Evolutionary conservation across 2,797 vertebrate species (phyloP), one percentile per base, ranked within the genome.

Genomic region (Salarias fasciatus): DNA sequence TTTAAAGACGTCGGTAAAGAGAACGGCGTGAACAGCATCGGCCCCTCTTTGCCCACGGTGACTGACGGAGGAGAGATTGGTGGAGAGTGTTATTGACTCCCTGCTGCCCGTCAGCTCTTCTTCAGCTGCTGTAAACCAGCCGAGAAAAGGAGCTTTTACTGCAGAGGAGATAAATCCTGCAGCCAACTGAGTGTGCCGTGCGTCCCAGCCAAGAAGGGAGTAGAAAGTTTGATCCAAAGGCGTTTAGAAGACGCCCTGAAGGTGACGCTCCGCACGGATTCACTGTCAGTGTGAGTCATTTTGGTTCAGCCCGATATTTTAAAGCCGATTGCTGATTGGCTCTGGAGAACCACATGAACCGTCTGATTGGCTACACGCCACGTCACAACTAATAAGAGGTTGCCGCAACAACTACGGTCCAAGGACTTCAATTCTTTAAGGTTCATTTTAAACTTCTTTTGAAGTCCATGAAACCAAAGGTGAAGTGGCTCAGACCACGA

Each of bases 11-110:
- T 64, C 28, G 33, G 52, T 48, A 8, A 59, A 24, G 47, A 60
- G 12, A 15, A 43, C 14, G 5, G 24, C 49, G 13, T 53, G 40
- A 69, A 55, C 47, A 6, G 51, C 24, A 15, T 40, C 42, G 5
- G 5, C 8, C 42, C 60, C 57, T 11, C 41, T 50, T 44, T 48
- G 37, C 53, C 50, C 44, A 38, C 44, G 29, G 36, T 79, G 72
- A 79, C 24, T 64, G 63, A 69, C 69, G 55, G 53, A n/a, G 11
- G 48, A 13, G 8, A 18, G 69, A 72, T 67, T 18, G 65, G 53
- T 7, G 6, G 35, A 44, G 18, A 28, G 42, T 69, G 35, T 57
- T 66, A 48, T 60, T 49, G 54, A 77, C 74, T 61, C 15, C 36
- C 7, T 8, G 36, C 14, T 47, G 51, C 41, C 43, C 49, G 53